Conservation (phyloP, 2,797 vertebrate species). For the Garrulus glandarius region DNA sequence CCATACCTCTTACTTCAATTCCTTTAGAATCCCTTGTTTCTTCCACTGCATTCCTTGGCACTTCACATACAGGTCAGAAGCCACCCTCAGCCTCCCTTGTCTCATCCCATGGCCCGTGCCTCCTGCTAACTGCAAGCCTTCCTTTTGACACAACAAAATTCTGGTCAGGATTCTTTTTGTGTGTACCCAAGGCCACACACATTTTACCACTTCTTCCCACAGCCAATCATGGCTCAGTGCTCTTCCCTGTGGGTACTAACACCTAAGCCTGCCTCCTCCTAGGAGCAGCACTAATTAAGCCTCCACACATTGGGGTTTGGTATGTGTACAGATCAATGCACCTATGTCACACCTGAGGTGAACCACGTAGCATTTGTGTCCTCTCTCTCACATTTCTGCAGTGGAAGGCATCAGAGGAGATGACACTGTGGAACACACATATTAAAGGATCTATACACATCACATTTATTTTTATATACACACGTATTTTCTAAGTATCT, state of each 20-base stretch:
- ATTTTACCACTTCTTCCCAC: neutral
- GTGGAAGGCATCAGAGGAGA: neutral
- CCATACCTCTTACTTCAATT: neutral
- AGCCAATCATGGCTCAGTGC: neutral
- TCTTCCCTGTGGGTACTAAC: neutral
- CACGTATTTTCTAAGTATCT: fast-evolving
- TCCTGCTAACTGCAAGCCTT: neutral
- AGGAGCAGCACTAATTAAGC: neutral
- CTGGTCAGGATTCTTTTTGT: neutral
- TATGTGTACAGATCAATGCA: fast-evolving
- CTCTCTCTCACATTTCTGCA: neutral
- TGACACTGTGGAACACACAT: neutral
- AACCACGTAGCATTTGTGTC: fast-evolving
- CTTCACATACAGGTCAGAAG: neutral
- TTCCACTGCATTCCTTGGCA: neutral
- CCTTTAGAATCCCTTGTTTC: neutral
- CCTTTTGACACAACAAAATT: neutral
- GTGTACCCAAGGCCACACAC: neutral
- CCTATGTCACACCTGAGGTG: no score
- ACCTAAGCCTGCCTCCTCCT: neutral
- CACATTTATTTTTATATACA: neutral
- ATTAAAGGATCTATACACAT: neutral
- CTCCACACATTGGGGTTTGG: neutral
- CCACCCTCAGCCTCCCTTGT: neutral
- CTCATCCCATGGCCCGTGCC: neutral